These are phyloP conservation scores for Carcinoscorpius rotundicauda DNA, from an alignment of 1,140 invertebrate genomes.

Conservation along the genomic window DNA sequence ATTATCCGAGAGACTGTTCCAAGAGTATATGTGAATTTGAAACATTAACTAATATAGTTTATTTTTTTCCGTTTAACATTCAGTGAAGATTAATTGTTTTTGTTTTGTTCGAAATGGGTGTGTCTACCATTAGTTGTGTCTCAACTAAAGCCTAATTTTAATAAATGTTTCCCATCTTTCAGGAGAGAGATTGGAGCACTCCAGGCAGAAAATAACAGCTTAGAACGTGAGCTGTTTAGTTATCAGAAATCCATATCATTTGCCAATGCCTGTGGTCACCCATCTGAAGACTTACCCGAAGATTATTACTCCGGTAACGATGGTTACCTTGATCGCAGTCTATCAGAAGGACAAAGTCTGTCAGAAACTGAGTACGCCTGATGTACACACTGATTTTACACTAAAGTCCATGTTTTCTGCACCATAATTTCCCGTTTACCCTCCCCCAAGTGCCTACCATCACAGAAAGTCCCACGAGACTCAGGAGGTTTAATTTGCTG, in stretches of 20 bases:
- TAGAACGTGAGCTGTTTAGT: slow-evolving; percentile 73
- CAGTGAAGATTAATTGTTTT: slow-evolving; percentile 1
- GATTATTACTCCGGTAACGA: slow-evolving; percentile 1
- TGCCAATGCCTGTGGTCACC: slow-evolving; percentile 34
- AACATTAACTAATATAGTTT: neutral
- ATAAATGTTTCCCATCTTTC: slow-evolving; percentile 23
- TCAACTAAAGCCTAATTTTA: slow-evolving; percentile 11
- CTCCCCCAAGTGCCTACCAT: no score
- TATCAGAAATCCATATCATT: slow-evolving; percentile 75
- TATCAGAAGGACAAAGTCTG: slow-evolving; percentile 7
- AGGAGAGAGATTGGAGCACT: slow-evolving; percentile 67
- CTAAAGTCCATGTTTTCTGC: no score
- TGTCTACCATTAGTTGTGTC: neutral
- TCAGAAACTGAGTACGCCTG: slow-evolving; percentile 12
- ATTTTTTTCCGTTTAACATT: neutral
- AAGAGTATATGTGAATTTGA: neutral
- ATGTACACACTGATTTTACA: neutral
- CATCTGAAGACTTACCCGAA: slow-evolving; percentile 4
- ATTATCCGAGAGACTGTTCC: no score
- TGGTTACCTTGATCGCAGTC: neutral
- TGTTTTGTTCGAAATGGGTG: slow-evolving; percentile 1
- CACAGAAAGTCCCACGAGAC: no score
- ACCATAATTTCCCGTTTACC: no score
- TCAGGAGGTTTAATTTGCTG: no score
- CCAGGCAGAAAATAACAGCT: slow-evolving; percentile 70